Base-by-base conservation (phyloP, 2,797 vertebrate species). In the Coilia nasus region DNA sequence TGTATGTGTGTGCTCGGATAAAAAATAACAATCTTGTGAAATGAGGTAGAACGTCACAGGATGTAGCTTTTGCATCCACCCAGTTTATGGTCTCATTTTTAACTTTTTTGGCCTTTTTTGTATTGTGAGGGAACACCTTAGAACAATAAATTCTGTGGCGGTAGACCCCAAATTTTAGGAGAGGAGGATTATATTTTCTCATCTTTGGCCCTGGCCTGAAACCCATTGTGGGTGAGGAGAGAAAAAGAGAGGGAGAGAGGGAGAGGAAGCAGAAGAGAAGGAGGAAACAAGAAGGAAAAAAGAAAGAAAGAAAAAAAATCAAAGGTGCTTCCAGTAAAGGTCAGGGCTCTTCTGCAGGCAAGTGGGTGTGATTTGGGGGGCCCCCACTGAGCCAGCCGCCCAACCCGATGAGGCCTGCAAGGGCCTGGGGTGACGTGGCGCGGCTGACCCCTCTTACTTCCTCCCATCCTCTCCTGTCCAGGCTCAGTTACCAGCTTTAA, bases 401-500 rank as follows among this genome's bases (percentile, higher is more conserved):
- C 67, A 14, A 54, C 50, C 50, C 67, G 67, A 41, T 19, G 67
- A 75, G 67, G 67, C 67, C 67, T 14, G 67, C 31, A 6, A 75
- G 67, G 31, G 67, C 67, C 67, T 23, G 2, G 67, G 35, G 67
- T 14, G n/a, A 15, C 6, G 67, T 3, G 17, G 67, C 31, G 14
- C 6, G 31, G 19, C 92, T 88, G 88, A 93, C 90, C 91, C 93
- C 91, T 92, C 93, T 94, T 94, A 88, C 83, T 90, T 84, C 91
- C 91, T 92, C 90, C 93, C 93, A 93, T 92, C 93, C 93, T 90
- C 85, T 91, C 84, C 92, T 92, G 92, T 95, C 93, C 93, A 93
- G 92, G 89, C 87, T 84, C 92, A 86, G 93, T 92, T 94, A 91
- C 90, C 88, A 86, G 89, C 90, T 90, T 86, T 91, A 92, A 93